Evolutionary conservation across 1,140 invertebrate species (phyloP), one percentile per base, ranked within the genome.

Genomic region (Cydia amplana): DNA sequence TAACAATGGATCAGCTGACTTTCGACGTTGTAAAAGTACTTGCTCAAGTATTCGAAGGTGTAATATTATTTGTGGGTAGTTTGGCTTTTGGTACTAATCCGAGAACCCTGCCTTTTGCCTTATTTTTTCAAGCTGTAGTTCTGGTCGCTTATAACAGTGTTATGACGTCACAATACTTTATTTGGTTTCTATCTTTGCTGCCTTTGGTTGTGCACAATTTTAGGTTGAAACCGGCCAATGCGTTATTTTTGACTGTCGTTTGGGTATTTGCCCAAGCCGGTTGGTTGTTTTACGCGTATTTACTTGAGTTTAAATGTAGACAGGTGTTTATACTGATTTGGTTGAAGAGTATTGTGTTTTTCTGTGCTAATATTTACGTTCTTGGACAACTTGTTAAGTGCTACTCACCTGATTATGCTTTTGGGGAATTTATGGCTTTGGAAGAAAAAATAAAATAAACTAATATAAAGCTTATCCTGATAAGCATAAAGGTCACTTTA

Each of bases 71-170:
- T 14, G 93, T 94, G n/a, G 90, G 97, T 55, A 96, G 96, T 16
- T 91, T 97, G 74, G 93, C 94, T 20, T 97, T 96, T 83, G 95
- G 94, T 6, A 94, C 93, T 75, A 94, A 93, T 51, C 93, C 93
- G 2, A 93, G 95, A 36, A 95, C 97, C 20, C 92, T 99, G 63
- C 94, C 96, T 2, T 98, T 99, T 90, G 96, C 96, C 36, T 94
- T 99, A 76, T 97, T 99, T 78, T 90, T 95, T 0, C 95, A 97
- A 84, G 97, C 98, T 0, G 96, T 98, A 79, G 94, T 97, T 3
- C 96, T 99, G 85, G 99, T 99, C 0, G 96, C 96, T 5, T 99
- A 97, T 82, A 99, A 99, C 93, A 97, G 98, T 87, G 99, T 99
- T 0, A 95, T 98, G 78, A 99, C 99, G 12, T 98, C 98, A 18